phyloP scores from a whole-genome alignment of 2,113 vertebrate genomes.

The Thomomys bottae region DNA sequence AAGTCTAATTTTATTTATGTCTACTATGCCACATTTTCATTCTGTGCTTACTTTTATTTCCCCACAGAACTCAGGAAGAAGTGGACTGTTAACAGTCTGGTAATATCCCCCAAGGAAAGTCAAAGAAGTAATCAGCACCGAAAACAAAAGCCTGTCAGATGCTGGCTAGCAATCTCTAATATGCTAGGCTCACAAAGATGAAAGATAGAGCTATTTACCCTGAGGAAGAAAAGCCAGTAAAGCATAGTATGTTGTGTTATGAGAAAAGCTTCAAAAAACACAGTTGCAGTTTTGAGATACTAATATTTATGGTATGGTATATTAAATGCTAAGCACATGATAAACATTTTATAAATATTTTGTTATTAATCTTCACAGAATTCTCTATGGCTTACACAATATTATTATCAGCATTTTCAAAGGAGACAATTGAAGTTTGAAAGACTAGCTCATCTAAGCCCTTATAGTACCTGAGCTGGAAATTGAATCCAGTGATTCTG shows the following conservation, averaged over 20 bases:
- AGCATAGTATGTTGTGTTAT: not conserved
- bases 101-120: constrained; percentile 12
- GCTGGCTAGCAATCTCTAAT: not conserved
- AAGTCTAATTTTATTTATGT: constrained; percentile 38
- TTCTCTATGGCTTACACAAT: not conserved
- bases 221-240: not conserved
- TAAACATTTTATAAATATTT: constrained; percentile 11
- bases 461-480: not conserved
- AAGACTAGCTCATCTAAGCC: not conserved
- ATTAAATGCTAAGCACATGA: not conserved
- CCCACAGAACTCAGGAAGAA: not conserved
- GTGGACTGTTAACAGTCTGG: not conserved
- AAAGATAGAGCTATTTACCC: not conserved
- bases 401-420: constrained; percentile 20
- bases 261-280: not conserved
- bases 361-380: not conserved
- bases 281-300: not conserved
- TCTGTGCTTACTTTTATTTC: constrained; percentile 37
- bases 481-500: constrained; percentile 28
- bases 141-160: constrained; percentile 37
- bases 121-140: constrained; percentile 43
- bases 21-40: not conserved
- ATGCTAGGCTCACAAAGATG: not conserved
- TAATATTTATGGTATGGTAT: not conserved
- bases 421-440: not conserved